Conservation (phyloP, 1,140 invertebrate genomes). For the Hylyphantes graminicola region DNA sequence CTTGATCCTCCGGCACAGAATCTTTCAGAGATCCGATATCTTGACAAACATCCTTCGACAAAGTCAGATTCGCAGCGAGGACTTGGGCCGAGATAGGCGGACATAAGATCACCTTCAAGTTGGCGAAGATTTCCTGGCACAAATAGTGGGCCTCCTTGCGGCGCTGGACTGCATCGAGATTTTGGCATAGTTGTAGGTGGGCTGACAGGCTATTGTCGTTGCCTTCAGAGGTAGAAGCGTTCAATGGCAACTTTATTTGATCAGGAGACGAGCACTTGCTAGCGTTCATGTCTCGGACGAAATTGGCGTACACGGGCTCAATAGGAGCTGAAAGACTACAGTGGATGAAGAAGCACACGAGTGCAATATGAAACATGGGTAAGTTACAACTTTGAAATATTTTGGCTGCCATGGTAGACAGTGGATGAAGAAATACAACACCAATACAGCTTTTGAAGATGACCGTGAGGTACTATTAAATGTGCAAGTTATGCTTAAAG, state of each 20-base stretch:
- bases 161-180: not conserved
- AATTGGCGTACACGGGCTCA: not conserved
- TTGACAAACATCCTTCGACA: constrained; percentile 2
- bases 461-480: too few relatives aligned
- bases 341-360: not conserved
- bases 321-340: constrained; percentile 4
- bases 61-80: not conserved
- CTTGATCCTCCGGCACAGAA: not conserved
- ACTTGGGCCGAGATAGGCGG: not conserved
- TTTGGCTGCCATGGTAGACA: too few relatives aligned
- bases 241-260: constrained; percentile 2
- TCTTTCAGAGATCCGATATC: not conserved
- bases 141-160: not conserved
- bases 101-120: constrained; percentile 1
- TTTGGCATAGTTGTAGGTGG: constrained; percentile 13
- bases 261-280: not conserved
- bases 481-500: too few relatives aligned
- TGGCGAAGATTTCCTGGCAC: constrained; percentile 21
- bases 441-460: too few relatives aligned
- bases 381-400: too few relatives aligned
- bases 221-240: not conserved
- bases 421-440: too few relatives aligned
- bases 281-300: not conserved
- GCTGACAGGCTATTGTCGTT: constrained; percentile 3
- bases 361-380: too few relatives aligned